Percentiles rank a stretch among this genome's conserved stretches.
Evolutionary conservation across 1,140 invertebrate species (phyloP).

Genomic region (Neotoxoptera formosana): DNA sequence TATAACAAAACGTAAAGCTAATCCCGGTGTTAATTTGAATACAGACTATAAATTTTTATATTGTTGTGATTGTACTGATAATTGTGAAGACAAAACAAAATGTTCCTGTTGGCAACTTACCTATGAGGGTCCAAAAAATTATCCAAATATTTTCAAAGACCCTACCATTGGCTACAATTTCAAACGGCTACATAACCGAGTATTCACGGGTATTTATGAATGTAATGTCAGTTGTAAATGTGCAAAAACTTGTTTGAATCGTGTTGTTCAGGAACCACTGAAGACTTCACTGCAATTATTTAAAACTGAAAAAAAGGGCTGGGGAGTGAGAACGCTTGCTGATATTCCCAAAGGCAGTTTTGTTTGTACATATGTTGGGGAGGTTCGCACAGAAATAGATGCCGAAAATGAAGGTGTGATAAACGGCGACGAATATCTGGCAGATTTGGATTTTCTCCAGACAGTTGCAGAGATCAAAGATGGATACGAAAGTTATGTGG

Average conservation of each 20-base stretch:
- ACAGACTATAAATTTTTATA: conserved; percentile 85
- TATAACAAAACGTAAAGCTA: conserved; percentile 81
- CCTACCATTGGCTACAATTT: conserved; percentile 80
- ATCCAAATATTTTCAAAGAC: conserved; percentile 65
- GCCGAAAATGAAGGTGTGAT: conserved; percentile 72
- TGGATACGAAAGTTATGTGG: conserved; percentile 72
- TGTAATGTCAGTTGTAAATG: conserved; percentile 90
- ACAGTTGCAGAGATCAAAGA: conserved; percentile 71
- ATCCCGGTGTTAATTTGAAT: conserved; percentile 85
- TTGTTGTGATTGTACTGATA: conserved; percentile 91
- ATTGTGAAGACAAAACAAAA: conserved; percentile 85
- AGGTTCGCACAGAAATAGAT: conserved; percentile 86
- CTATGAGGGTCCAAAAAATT: conserved; percentile 70
- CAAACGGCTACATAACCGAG: conserved; percentile 80
- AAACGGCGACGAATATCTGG: neutral
- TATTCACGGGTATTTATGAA: conserved; percentile 93
- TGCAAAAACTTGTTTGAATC: conserved; percentile 80
- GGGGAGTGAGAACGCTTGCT: conserved; percentile 93
- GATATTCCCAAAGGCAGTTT: conserved; percentile 93
- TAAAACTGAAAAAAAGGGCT: conserved; percentile 86
- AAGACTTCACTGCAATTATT: conserved; percentile 86
- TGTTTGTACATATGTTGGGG: conserved; percentile 94
- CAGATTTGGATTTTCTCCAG: neutral
- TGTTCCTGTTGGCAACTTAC: conserved; percentile 94
- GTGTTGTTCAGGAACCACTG: conserved; percentile 87